Base-by-base conservation (phyloP, 2,888 invertebrate genomes). In the Yponomeuta evonymella region DNA sequence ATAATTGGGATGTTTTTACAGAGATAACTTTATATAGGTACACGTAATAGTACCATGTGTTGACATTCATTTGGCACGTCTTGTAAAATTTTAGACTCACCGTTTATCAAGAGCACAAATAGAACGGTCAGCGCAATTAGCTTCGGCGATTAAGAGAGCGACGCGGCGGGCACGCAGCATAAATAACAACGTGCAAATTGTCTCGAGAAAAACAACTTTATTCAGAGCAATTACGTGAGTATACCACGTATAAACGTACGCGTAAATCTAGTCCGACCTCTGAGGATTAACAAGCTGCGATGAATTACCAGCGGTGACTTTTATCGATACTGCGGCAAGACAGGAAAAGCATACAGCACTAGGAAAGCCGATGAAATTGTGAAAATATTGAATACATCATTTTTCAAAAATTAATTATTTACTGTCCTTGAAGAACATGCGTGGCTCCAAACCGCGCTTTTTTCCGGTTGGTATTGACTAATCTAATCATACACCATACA, bases 201-300 rank as follows among this genome's bases (percentile, higher is more conserved):
- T 75, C 74, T 71, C 75, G 75, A 79, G 78, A 79, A 81, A 80
- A 81, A 83, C 81, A 79, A 78, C 82, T 83, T 78, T 79, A 80
- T 83, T 75, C 70, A 74, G 73, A 74, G 76, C 77, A 81, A 81
- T 84, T 79, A 83, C 75, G 71, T 64, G 71, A 72, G 70, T 69
- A 51, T 43, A 70, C 68, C 70, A 58, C 58, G 63, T 43, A 51
- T 69, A 70, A 73, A 71, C 70, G 73, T 67, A 73, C 73, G 70
- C 72, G 74, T 74, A 73, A 75, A 75, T 74, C 73, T 67, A 70
- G 70, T 71, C 71, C 69, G 72, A 73, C 72, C 69, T 15, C 43
- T 23, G 62, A 33, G 72, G 72, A 73, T 74, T 75, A 76, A 74
- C 73, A 71, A 74, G 73, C 71, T 72, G 74, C 74, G 73, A 76